Evolutionary conservation across 1,140 invertebrate species (phyloP).

Genomic region (Tetragnatha versicolor): DNA sequence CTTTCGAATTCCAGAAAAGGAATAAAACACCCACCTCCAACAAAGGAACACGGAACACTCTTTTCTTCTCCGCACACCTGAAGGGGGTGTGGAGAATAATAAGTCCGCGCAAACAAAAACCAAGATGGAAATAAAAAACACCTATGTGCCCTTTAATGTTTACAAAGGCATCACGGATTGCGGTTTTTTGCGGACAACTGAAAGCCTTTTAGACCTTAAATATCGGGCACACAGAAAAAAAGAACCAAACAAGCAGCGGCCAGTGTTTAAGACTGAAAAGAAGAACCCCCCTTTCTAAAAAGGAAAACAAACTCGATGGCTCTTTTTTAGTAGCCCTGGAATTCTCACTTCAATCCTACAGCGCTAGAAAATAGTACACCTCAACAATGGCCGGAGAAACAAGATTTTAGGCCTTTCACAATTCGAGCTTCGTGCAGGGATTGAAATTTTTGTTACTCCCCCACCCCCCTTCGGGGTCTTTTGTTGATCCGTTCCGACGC

Average conservation of each 20-base stretch:
- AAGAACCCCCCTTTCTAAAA: neutral
- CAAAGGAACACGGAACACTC: no score
- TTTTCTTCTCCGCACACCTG: no score
- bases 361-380: slow-evolving; percentile 14
- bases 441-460: slow-evolving; percentile 18
- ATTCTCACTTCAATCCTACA: neutral
- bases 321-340: neutral
- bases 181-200: slow-evolving; percentile 11
- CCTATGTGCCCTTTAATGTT: slow-evolving; percentile 17
- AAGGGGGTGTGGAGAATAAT: neutral
- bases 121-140: no score
- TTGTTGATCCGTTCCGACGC: slow-evolving; percentile 21
- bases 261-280: slow-evolving; percentile 1
- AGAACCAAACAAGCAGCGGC: neutral
- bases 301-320: slow-evolving; percentile 5
- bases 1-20: no score
- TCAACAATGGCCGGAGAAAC: slow-evolving; percentile 6
- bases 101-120: neutral
- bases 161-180: slow-evolving; percentile 3
- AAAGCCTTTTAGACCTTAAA: slow-evolving; percentile 8
- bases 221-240: slow-evolving; percentile 3
- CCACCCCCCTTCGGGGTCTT: neutral
- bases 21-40: no score
- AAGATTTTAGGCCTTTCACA: slow-evolving; percentile 17
- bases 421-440: slow-evolving; percentile 9